phyloP scores from a whole-genome alignment of 2,113 vertebrate species.

The Geococcyx californianus region DNA sequence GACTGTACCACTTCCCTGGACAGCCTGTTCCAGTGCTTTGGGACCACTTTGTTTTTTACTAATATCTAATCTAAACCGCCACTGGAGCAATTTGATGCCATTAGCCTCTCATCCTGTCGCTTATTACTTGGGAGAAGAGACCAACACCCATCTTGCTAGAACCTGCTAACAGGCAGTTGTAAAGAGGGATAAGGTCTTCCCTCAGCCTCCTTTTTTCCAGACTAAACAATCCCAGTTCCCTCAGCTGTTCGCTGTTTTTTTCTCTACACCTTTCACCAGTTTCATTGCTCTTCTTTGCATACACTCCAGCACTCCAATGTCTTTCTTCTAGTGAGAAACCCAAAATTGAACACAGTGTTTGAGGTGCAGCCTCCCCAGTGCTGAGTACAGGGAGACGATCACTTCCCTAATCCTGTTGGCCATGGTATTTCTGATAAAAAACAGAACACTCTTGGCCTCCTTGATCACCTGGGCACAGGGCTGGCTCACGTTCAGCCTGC shows the following conservation, averaged over 20 bases:
- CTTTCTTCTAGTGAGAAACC: not conserved
- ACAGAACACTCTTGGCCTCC: rapidly evolving
- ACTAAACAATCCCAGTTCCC: not conserved
- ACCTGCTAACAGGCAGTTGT: not conserved
- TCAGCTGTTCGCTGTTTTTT: not conserved
- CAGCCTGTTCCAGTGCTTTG: not conserved
- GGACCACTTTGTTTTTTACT: not conserved
- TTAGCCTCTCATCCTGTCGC: rapidly evolving
- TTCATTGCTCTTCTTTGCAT: not conserved
- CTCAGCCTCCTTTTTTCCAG: not conserved
- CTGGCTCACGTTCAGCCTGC: rapidly evolving
- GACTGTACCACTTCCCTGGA: not conserved
- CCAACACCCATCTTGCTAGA: rapidly evolving
- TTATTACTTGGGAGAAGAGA: not conserved
- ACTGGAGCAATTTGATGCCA: not conserved
- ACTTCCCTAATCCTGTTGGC: rapidly evolving
- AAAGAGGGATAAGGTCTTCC: not conserved
- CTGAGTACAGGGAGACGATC: rapidly evolving
- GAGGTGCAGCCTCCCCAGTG: rapidly evolving
- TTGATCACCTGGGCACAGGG: not conserved
- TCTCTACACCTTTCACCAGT: not conserved
- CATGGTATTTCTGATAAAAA: rapidly evolving
- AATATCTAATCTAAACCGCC: not conserved
- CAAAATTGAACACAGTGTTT: not conserved
- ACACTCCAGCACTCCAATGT: rapidly evolving